These are phyloP conservation scores for Myathropa florea DNA, from an alignment of 2,888 invertebrate species.

Conservation along the genomic window DNA sequence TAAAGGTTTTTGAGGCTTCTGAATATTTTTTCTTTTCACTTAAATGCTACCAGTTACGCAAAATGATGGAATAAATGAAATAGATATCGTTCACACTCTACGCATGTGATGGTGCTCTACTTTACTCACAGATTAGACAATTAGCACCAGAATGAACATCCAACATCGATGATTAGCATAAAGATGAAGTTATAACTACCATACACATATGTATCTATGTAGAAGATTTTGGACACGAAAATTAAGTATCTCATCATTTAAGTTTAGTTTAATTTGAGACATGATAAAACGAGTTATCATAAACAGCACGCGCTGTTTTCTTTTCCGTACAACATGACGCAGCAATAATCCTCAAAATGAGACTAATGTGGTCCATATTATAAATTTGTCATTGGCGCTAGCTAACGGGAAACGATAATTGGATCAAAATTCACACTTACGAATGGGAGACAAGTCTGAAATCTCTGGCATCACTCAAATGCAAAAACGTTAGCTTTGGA, in stretches of 20 bases:
- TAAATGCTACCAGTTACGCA: background rate
- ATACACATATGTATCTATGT: background rate
- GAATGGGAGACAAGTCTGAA: too few species aligned
- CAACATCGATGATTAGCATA: background rate
- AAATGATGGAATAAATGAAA: background rate
- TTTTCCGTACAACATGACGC: background rate
- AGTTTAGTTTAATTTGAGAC: slow-evolving; percentile 2
- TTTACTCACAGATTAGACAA: background rate
- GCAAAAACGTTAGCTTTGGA: too few species aligned
- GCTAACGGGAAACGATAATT: too few species aligned
- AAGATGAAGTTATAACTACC: background rate
- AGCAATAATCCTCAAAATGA: background rate
- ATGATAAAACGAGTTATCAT: background rate
- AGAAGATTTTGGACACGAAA: too few species aligned
- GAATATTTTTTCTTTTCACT: background rate
- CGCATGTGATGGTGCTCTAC: background rate
- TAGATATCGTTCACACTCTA: background rate
- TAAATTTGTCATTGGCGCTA: too few species aligned
- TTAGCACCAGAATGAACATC: background rate
- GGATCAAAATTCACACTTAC: too few species aligned
- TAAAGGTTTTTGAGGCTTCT: too few species aligned
- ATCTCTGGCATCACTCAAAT: too few species aligned
- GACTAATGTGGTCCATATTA: background rate
- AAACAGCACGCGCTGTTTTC: background rate
- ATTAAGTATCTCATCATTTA: background rate